A percentile compares a stretch with the other conserved stretches of the same genome.
Conservation (phyloP, 2,888 invertebrate species). For the Drosophila mulleri region DNA sequence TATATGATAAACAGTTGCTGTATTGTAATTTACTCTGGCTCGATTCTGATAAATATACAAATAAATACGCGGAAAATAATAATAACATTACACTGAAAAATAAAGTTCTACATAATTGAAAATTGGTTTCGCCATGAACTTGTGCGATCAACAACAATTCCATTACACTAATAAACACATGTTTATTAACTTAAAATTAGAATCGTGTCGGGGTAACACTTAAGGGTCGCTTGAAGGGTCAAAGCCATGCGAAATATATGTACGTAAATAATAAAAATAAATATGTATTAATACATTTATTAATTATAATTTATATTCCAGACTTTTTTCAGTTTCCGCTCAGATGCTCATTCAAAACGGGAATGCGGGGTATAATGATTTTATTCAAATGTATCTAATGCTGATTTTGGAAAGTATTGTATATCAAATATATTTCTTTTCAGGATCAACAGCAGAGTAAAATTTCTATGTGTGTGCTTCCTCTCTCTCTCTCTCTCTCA, state of each 20-base stretch:
- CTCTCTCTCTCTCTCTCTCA: too few relatives aligned
- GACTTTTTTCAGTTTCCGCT: neutral
- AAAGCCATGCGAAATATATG: conserved; percentile 2
- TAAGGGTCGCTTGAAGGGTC: conserved; percentile 27
- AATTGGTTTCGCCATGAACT: conserved; percentile 77
- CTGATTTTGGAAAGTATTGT: neutral
- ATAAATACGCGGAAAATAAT: conserved; percentile 5
- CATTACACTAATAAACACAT: conserved; percentile 33
- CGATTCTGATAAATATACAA: conserved; percentile 19
- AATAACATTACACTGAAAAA: conserved; percentile 22
- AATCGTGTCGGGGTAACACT: conserved; percentile 49
- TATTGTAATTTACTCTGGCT: conserved; percentile 19
- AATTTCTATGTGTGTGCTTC: too few relatives aligned
- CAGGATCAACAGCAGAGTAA: neutral
- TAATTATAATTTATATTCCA: neutral
- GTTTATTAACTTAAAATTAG: conserved; percentile 29
- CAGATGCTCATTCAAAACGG: neutral
- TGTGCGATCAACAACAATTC: conserved; percentile 37
- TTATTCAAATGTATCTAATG: neutral
- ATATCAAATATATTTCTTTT: neutral
- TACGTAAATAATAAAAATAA: neutral
- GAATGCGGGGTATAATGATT: too few relatives aligned
- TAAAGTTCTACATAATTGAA: conserved; percentile 47
- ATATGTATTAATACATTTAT: neutral
- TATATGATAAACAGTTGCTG: conserved; percentile 22